Base-by-base conservation (phyloP, 2,797 vertebrate genomes). In the Tapera naevia region DNA sequence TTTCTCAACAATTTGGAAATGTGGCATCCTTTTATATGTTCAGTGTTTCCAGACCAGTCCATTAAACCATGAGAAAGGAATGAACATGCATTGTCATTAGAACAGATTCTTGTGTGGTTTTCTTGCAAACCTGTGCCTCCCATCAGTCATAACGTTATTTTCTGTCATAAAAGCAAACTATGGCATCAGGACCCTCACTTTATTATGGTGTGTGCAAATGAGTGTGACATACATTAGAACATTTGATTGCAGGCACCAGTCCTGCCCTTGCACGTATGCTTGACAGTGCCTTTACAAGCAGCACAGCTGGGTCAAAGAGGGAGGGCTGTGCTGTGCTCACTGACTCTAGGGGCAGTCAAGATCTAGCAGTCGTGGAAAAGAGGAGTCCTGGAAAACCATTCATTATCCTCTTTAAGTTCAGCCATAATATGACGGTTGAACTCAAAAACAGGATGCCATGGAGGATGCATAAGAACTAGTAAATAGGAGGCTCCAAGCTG, bases 1-100 rank as follows among this genome's bases (percentile, higher is more conserved):
- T 97, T 95, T 95, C 69, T 76, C 75, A n/a, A 1, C 79, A 46
- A 41, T 41, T 60, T 25, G 86, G 84, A 91, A 87, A 88, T 61
- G 46, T 1, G 1, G 35, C 11, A 9, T 73, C 81, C 60, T 93
- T 90, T 91, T 66, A 46, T 18, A 54, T 33, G 61, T 75, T 88
- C 78, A 18, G n/a, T 4, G 22, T 45, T 76, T 86, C 61, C 83
- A 73, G 79, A 58, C 65, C 80, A 88, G 71, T 88, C 81, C 73
- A 61, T 43, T 72, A 75, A 95, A 66, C 86, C 58, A 39, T 1
- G 17, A 71, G 79, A 80, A 88, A 66, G 48, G 25, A 84, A 89
- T n/a, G 60, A 80, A 70, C 0, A 0, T 70, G 48, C 35, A 17
- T 43, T 51, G 71, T 67, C 78, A 45, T 71, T 81, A 93, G 60